Conservation (phyloP, 1,140 invertebrate species). For the Dinoponera quadriceps region DNA sequence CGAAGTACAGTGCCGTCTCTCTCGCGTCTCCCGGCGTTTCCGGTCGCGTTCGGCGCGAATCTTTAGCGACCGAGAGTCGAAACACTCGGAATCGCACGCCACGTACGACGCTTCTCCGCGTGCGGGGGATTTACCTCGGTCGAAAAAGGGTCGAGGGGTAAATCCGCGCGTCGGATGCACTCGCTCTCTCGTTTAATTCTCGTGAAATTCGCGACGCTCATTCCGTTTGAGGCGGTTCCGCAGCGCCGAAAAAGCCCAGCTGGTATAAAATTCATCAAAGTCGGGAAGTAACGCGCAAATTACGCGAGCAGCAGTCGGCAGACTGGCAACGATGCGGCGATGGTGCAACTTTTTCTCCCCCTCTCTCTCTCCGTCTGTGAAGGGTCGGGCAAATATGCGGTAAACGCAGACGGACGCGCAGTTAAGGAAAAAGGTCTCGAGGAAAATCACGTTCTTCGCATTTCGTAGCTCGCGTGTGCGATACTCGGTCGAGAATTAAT, state of each 20-base stretch:
- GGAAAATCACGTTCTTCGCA: too few species aligned
- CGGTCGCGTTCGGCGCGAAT: too few species aligned
- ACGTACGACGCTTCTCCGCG: too few species aligned
- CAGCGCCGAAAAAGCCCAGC: not conserved
- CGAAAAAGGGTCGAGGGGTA: not conserved
- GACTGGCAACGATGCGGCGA: not conserved
- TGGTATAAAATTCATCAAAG: constrained; percentile 42
- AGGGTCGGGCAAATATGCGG: not conserved
- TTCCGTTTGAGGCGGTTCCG: constrained; percentile 14
- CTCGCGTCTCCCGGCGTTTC: too few species aligned
- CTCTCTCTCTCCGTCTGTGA: constrained; percentile 3
- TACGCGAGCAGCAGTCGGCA: not conserved
- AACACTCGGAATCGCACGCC: too few species aligned
- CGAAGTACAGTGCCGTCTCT: too few species aligned
- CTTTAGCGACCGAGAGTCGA: too few species aligned
- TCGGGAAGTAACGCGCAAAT: constrained; percentile 12
- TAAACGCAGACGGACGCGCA: not conserved
- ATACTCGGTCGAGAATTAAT: constrained; percentile 14
- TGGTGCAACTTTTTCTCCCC: not conserved
- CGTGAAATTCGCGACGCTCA: constrained; percentile 6
- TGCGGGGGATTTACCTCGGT: too few species aligned
- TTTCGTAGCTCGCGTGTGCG: not conserved
- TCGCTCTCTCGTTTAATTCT: not conserved
- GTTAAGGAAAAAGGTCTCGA: too few species aligned
- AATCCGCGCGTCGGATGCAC: not conserved